Conservation (phyloP, 2,113 vertebrate genomes). For the Camelus dromedarius region DNA sequence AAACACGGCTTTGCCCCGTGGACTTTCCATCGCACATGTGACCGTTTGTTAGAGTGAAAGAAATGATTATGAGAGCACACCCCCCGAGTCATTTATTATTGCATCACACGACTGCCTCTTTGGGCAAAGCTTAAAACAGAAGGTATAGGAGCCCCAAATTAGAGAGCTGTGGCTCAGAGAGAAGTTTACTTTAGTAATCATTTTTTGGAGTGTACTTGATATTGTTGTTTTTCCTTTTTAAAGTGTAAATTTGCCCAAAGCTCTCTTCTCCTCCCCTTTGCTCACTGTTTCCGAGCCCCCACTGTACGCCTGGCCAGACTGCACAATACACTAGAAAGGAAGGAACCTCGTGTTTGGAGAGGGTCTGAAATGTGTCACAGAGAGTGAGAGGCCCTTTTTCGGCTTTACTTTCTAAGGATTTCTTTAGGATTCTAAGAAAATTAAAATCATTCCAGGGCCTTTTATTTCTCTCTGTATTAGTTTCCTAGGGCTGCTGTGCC, state of each 20-base stretch:
- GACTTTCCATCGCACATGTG: not conserved
- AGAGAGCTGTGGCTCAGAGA: not conserved
- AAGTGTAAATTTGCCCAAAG: not conserved
- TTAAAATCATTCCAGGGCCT: not conserved
- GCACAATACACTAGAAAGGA: not conserved
- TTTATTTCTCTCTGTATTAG: not conserved
- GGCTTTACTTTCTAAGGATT: too few species aligned
- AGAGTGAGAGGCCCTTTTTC: not conserved
- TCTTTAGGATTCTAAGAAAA: not conserved
- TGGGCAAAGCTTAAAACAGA: not conserved
- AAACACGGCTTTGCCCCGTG: not conserved
- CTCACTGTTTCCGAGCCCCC: not conserved
- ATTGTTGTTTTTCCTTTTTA: not conserved
- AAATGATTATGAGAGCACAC: too few species aligned
- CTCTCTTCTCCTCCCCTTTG: not conserved
- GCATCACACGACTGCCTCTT: not conserved
- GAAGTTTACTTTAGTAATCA: not conserved
- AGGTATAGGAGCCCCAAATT: not conserved
- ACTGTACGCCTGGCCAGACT: accelerated
- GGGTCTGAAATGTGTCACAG: too few species aligned
- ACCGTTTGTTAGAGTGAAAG: not conserved
- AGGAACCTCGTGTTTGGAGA: not conserved
- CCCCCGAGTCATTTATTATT: not conserved
- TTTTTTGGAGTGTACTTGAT: not conserved
- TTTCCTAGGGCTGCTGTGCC: not conserved